A percentile compares a stretch with the other conserved stretches of the same genome.
phyloP scores from a whole-genome alignment of 37 sponge, comb jelly and placozoan species.

The Haliclona indistincta region DNA sequence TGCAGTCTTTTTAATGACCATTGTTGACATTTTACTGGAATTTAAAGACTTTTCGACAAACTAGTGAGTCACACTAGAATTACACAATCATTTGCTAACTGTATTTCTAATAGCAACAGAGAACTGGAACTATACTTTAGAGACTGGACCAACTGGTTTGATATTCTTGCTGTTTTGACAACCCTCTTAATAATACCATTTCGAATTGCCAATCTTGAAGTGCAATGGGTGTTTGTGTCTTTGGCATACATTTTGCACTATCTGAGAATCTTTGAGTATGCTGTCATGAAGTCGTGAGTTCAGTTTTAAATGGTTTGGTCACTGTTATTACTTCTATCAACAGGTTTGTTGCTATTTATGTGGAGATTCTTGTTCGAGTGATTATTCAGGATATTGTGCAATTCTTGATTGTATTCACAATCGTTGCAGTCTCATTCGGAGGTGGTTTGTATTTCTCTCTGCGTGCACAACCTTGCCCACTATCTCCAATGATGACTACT shows the following conservation, averaged over 20 bases:
- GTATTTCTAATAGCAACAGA: too few relatives aligned
- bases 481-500: conserved; percentile 1
- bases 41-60: too few relatives aligned
- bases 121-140: too few relatives aligned
- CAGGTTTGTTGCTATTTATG: conserved; percentile 7
- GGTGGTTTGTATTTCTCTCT: conserved; percentile 9
- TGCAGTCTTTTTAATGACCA: not conserved
- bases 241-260: conserved; percentile 8
- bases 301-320: too few relatives aligned
- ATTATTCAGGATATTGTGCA: not conserved
- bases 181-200: conserved; percentile 3
- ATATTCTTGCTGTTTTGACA: not conserved
- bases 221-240: conserved; percentile 18
- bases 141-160: not conserved
- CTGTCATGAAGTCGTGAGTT: not conserved
- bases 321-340: too few relatives aligned
- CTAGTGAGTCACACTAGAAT: too few relatives aligned
- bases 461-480: not conserved
- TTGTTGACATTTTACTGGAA: not conserved
- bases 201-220: not conserved
- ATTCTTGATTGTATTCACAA: not conserved
- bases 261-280: conserved; percentile 9
- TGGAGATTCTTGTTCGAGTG: conserved; percentile 11
- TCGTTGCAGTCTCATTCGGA: not conserved
- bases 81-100: too few relatives aligned